phyloP scores from a whole-genome alignment of 2,797 vertebrate genomes.

The Dicrostonyx torquatus region DNA sequence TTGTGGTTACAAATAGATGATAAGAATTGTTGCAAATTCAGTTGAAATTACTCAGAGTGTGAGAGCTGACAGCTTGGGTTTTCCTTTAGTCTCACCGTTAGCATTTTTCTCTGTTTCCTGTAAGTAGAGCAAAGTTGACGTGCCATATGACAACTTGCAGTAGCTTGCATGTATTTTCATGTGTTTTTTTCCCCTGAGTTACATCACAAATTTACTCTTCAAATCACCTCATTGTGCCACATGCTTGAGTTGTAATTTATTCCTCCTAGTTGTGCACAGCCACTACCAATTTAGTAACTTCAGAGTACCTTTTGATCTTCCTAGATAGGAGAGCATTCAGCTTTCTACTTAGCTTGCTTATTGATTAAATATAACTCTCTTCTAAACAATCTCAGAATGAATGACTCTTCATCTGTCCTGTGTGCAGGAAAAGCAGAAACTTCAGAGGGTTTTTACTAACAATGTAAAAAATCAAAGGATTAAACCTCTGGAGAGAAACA shows the following conservation, averaged over 20 bases:
- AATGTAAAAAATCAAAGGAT: constrained; percentile 31
- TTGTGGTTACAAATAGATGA: not conserved
- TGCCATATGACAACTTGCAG: not conserved
- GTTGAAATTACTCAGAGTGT: not conserved
- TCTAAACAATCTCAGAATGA: constrained; percentile 7
- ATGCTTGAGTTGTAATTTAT: not conserved
- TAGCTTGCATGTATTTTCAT: not conserved
- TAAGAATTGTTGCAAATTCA: not conserved
- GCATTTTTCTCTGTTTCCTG: not conserved
- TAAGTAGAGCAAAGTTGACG: not conserved
- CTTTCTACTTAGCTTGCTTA: constrained; percentile 26
- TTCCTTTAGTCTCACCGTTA: not conserved
- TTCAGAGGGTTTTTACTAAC: not conserved
- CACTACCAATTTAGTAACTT: not conserved
- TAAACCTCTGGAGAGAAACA: constrained; percentile 46
- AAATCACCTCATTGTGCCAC: not conserved
- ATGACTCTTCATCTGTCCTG: constrained; percentile 43
- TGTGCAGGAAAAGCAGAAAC: constrained; percentile 5
- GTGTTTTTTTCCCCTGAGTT: not conserved
- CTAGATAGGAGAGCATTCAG: not conserved
- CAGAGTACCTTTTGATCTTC: not conserved
- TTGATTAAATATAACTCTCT: constrained; percentile 6
- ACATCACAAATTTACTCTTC: not conserved
- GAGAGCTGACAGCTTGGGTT: not conserved
- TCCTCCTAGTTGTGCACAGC: not conserved